Base-by-base conservation (phyloP, 2,888 invertebrate species). In the Rhyacophila evoluta region DNA sequence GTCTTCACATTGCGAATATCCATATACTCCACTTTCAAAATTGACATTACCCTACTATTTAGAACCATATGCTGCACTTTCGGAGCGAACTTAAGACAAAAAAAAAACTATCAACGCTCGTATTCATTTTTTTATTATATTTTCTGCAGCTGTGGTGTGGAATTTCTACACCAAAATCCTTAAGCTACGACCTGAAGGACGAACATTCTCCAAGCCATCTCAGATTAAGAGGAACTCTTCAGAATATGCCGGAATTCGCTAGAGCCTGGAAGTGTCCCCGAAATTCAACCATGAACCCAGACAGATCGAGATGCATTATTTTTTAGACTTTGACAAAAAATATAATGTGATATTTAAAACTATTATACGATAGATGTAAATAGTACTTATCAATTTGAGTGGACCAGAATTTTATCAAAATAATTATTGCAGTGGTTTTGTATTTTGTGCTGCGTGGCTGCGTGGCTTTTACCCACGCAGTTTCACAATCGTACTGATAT, bases 91-190 rank as follows among this genome's bases (percentile, higher is more conserved):
- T n/a, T n/a, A n/a, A n/a, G n/a, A n/a, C n/a, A n/a, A n/a, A n/a
- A n/a, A n/a, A n/a, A n/a, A n/a, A n/a, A n/a, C n/a, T n/a, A n/a
- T n/a, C n/a, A n/a, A n/a, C n/a, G n/a, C n/a, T n/a, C n/a, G n/a
- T n/a, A n/a, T n/a, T n/a, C n/a, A n/a, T n/a, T n/a, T n/a, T n/a
- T n/a, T n/a, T n/a, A n/a, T n/a, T n/a, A n/a, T n/a, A n/a, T 67
- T 36, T 25, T 37, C 74, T 70, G 36, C 87, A 95, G 94, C 89
- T 96, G 10, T 97, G 97, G 97, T 97, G 97, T 85, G 95, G 96
- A 85, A 91, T 93, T 33, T 92, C 91, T 82, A 93, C 93, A 37
- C 88, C 88, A 28, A 91, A 92, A 33, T 92, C 93, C 0, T 85
- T 94, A 6, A 88, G 89, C 68, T 91, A 91, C 82, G 93, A 94